These are phyloP conservation scores for Mayetiola destructor DNA, from an alignment of 2,888 invertebrate genomes.

Conservation along the genomic window DNA sequence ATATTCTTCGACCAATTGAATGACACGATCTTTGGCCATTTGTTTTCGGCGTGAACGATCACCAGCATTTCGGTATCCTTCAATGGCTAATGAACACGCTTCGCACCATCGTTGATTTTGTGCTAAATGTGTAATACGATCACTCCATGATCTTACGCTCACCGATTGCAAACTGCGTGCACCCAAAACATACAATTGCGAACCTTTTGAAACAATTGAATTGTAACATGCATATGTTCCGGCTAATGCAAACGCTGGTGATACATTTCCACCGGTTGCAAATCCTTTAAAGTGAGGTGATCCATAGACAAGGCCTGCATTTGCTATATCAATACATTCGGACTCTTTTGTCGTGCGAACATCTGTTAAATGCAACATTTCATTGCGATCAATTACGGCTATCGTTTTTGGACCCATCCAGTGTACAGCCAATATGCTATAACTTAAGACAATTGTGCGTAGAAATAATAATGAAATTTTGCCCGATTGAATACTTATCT, in stretches of 20 bases:
- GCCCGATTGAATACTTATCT: conserved; percentile 34
- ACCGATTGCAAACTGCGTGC: conserved; percentile 44
- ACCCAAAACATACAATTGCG: conserved; percentile 57
- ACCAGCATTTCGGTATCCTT: conserved; percentile 32
- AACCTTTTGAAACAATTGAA: conserved; percentile 49
- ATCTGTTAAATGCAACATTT: conserved; percentile 77
- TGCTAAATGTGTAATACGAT: conserved; percentile 47
- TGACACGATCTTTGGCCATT: conserved; percentile 34
- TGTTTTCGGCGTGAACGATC: conserved; percentile 30
- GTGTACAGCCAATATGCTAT: conserved; percentile 58
- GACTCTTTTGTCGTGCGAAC: conserved; percentile 76
- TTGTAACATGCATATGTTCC: conserved; percentile 55
- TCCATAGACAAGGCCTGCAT: conserved; percentile 69
- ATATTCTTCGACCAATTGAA: conserved; percentile 36
- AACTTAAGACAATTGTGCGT: conserved; percentile 54
- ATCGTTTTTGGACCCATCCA: conserved; percentile 73
- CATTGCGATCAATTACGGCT: conserved; percentile 67
- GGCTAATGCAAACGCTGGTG: conserved; percentile 45
- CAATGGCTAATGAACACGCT: conserved; percentile 41
- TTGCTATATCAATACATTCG: conserved; percentile 65
- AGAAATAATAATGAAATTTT: conserved; percentile 48
- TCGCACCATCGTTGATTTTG: conserved; percentile 43
- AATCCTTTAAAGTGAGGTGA: conserved; percentile 76
- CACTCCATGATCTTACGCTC: conserved; percentile 50
- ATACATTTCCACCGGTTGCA: conserved; percentile 88